phyloP scores from a whole-genome alignment of 2,888 invertebrate species.

The Punctoribates punctum region DNA sequence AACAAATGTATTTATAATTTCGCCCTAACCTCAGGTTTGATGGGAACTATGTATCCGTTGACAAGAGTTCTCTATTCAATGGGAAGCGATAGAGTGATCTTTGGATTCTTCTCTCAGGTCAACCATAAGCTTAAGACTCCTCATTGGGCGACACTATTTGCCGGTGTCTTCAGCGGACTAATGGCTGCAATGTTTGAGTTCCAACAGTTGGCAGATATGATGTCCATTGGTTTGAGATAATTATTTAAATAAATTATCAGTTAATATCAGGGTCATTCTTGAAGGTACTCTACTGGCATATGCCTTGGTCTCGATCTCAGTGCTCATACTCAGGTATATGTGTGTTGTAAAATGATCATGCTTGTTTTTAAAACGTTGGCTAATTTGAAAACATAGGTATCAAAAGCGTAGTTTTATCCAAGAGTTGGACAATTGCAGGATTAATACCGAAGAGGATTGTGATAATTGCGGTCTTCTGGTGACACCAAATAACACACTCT shows the following conservation, averaged over 20 bases:
- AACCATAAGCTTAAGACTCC: constrained; percentile 56
- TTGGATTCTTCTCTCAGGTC: constrained; percentile 58
- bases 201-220: constrained; percentile 55
- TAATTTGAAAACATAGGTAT: neutral
- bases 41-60: constrained; percentile 79
- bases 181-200: constrained; percentile 54
- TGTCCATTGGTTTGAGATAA: constrained; percentile 56
- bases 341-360: neutral
- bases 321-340: constrained; percentile 52
- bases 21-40: constrained; percentile 60
- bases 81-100: constrained; percentile 82
- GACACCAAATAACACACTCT: neutral
- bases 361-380: neutral
- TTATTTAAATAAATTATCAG: neutral
- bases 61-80: constrained; percentile 85
- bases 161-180: constrained; percentile 56
- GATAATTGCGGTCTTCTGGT: neutral
- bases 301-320: constrained; percentile 56
- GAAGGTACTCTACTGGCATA: constrained; percentile 52
- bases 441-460: neutral
- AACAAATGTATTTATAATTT: constrained; percentile 56
- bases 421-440: neutral
- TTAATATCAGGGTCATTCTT: neutral
- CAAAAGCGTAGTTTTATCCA: neutral
- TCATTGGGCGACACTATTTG: constrained; percentile 54